phyloP scores from a whole-genome alignment of 2,797 vertebrate species.

The Nannoperca australis region DNA sequence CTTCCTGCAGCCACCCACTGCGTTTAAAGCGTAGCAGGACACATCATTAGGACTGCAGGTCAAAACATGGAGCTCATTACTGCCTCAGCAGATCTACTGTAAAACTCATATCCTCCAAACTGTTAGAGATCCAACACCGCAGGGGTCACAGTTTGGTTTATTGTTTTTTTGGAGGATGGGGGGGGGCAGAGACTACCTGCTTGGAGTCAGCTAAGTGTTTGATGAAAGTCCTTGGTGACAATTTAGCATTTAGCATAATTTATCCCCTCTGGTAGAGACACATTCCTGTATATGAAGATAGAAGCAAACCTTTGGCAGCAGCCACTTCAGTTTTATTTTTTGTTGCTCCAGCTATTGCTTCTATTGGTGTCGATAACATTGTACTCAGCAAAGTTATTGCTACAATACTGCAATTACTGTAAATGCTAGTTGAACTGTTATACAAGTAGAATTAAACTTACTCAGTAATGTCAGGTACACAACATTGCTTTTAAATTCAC shows the following conservation, averaged over 20 bases:
- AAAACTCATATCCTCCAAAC: slow-evolving; percentile 17
- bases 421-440: background rate
- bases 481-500: background rate
- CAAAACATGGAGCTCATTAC: slow-evolving; percentile 56
- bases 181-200: background rate
- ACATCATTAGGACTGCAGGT: slow-evolving; percentile 58
- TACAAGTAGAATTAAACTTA: background rate
- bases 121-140: slow-evolving; percentile 7
- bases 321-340: background rate
- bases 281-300: background rate
- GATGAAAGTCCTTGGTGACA: background rate
- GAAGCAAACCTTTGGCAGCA: background rate
- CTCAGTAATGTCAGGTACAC: background rate
- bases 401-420: background rate
- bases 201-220: background rate
- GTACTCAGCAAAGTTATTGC: background rate
- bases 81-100: slow-evolving; percentile 27
- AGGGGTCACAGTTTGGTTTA: background rate
- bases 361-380: background rate
- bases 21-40: slow-evolving; percentile 34
- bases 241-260: background rate
- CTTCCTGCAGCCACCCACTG: slow-evolving; percentile 26
- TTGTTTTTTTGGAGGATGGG: background rate
- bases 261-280: background rate
- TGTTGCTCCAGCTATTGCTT: background rate